A percentile compares a stretch with the other conserved stretches of the same genome.
Conservation (phyloP, 2,797 vertebrate species). For the Halcyon badia region DNA sequence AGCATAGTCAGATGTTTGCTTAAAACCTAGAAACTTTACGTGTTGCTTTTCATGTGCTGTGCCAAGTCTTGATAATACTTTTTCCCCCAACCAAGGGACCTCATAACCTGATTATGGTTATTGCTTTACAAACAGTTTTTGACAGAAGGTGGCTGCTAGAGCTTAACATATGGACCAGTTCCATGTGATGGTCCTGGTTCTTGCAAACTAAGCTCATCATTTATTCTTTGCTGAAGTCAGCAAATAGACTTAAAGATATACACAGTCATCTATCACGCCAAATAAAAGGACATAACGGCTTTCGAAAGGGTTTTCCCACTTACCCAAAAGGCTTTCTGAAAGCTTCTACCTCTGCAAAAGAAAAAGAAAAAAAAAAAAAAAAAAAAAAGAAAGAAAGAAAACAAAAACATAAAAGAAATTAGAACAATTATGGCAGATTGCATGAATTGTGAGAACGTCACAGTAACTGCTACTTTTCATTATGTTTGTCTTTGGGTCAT, state of each 20-base stretch:
- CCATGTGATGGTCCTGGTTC: constrained; percentile 87
- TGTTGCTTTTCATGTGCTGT: constrained; percentile 91
- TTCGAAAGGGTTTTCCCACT: constrained; percentile 96
- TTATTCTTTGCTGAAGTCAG: constrained; percentile 94
- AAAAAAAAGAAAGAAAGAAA: constrained; percentile 74
- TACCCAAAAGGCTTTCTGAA: constrained; percentile 98
- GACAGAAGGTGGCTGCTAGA: constrained; percentile 91
- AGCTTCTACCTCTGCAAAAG: constrained; percentile 99
- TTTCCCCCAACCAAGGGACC: constrained; percentile 91
- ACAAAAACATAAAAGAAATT: constrained; percentile 84
- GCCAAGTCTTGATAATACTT: constrained; percentile 91
- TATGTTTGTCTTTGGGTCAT: constrained; percentile 92
- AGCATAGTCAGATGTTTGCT: constrained; percentile 89
- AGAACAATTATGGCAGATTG: constrained; percentile 96
- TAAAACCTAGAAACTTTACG: constrained; percentile 92
- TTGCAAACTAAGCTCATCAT: constrained; percentile 93
- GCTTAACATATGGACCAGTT: constrained; percentile 87
- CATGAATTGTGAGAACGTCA: constrained; percentile 94
- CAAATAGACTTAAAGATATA: constrained; percentile 93
- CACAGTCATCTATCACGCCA: constrained; percentile 96
- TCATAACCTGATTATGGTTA: constrained; percentile 91
- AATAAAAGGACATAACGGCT: constrained; percentile 96
- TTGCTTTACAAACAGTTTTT: constrained; percentile 92
- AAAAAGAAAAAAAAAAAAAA: constrained; percentile 81
- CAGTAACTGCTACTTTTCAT: constrained; percentile 93